Evolutionary conservation across 2,797 vertebrate species (phyloP), one percentile per base, ranked within the genome.

Genomic region (Acanthurus leucopareius): DNA sequence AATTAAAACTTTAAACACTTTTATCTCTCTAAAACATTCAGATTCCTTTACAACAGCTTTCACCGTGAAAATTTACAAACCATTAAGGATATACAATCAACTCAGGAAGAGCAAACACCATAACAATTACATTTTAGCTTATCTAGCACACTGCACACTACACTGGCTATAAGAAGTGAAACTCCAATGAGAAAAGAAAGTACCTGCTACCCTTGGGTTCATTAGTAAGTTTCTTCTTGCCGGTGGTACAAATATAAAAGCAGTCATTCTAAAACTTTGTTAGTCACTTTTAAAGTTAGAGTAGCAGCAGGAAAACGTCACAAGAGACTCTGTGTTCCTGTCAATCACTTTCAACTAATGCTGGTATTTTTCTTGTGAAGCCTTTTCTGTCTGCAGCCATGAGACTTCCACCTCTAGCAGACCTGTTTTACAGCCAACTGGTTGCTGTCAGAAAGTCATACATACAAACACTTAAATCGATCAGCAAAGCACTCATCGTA

Each of bases 401-500:
- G 20, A 68, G 32, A 15, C 68, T 42, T 9, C 11, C 32, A 48
- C 22, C 48, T 65, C 48, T 54, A 38, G 58, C 51, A 68, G 38
- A 54, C 45, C 54, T 28, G 32, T 48, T 63, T 72, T 17, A 47
- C 47, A 52, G 16, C 9, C n/a, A 61, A 57, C 42, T 40, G 19
- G 17, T 25, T 19, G 28, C 71, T 53, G 45, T 79, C 58, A 72
- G 28, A 40, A 59, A 38, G 32, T 58, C 19, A 1, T 20, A 48
- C 53, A 19, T 25, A 61, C 42, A 13, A 61, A 54, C 48, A 70
- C 22, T 45, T 67, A 13, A 38, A 76, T 54, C 0, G 10, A 73
- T 75, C 64, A 57, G 48, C 64, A 52, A 47, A 48, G 73, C 20
- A 52, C 45, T 84, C 49, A 64, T 75, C 51, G 70, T 8, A 19